Evolutionary conservation across 2,888 invertebrate species (phyloP).

Genomic region (Tipula unca): DNA sequence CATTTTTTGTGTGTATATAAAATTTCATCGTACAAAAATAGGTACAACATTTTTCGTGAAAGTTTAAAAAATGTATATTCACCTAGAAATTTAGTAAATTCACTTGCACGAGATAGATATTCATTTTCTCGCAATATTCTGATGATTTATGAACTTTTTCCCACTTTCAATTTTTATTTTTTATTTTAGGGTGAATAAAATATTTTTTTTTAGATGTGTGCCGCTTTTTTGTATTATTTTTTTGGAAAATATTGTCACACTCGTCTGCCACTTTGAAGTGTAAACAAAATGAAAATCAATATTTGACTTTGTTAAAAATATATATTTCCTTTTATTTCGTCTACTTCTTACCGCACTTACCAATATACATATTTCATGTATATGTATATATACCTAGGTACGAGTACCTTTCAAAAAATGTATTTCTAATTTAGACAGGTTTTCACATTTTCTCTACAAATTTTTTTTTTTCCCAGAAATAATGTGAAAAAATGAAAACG

Average conservation of each 20-base stretch:
- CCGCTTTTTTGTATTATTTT: not conserved
- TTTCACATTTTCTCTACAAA: not conserved
- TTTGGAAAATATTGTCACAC: not conserved
- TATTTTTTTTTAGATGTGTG: not conserved
- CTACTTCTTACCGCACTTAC: not conserved
- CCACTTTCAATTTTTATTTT: not conserved
- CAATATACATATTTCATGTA: not conserved
- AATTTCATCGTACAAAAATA: not conserved
- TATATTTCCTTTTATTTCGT: not conserved
- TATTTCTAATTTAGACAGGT: not conserved
- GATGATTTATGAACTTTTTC: slow-evolving; percentile 8
- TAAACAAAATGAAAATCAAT: slow-evolving; percentile 8
- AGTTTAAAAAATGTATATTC: not conserved
- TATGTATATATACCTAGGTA: too few relatives aligned
- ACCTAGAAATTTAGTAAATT: not conserved
- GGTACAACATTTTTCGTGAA: not conserved
- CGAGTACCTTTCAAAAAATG: not conserved
- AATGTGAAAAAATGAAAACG: not conserved
- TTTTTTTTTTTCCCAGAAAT: not conserved
- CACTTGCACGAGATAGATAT: not conserved
- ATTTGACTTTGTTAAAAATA: not conserved
- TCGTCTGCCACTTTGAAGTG: not conserved
- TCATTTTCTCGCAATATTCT: not conserved
- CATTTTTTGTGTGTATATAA: not conserved
- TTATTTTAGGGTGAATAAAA: not conserved